Evolutionary conservation across 2,888 invertebrate genomes (phyloP).

Genomic region (Philonicus albiceps): DNA sequence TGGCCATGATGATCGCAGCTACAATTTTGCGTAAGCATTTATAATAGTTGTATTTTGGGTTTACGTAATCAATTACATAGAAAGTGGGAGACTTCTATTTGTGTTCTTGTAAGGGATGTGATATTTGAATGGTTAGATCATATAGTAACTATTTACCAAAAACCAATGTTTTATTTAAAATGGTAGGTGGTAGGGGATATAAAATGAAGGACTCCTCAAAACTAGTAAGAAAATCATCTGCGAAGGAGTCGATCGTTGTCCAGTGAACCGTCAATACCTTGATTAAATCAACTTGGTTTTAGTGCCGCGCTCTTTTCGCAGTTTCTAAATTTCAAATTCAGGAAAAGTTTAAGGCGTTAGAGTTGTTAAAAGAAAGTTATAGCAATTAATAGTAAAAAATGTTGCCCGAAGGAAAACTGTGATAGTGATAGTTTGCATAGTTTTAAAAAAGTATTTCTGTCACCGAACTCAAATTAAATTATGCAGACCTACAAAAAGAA

Average conservation of each 20-base stretch:
- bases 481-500: no score
- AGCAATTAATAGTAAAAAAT: background rate
- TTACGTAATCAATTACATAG: background rate
- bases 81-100: background rate
- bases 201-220: background rate
- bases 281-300: background rate
- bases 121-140: background rate
- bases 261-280: background rate
- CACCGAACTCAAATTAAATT: background rate
- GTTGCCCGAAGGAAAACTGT: background rate
- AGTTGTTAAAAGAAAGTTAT: background rate
- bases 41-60: background rate
- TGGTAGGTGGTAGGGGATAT: no score
- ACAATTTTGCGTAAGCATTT: constrained; percentile 24
- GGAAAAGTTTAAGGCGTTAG: background rate
- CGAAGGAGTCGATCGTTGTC: background rate
- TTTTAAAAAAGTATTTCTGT: background rate
- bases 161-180: no score
- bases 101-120: background rate
- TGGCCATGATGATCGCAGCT: background rate
- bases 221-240: background rate
- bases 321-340: no score
- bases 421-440: background rate
- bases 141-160: background rate
- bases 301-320: background rate